phyloP scores from a whole-genome alignment of 2,888 invertebrate species.

The Zygogramma bicolorata region DNA sequence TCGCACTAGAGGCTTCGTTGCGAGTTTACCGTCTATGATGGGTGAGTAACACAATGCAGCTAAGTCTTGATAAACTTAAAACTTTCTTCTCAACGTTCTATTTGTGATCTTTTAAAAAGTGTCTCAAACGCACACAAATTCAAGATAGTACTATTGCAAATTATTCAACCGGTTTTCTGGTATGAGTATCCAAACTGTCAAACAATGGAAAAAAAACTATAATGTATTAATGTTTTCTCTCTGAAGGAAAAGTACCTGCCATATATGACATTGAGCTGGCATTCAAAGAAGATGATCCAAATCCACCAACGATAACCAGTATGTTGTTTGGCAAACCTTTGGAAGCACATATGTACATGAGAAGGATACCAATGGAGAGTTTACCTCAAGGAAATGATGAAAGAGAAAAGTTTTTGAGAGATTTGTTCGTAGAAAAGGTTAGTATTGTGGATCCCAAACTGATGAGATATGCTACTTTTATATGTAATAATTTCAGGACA shows the following conservation, averaged over 20 bases:
- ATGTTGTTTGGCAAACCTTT: conserved; percentile 80
- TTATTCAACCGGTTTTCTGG: no score
- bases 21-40: conserved; percentile 85
- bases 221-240: background rate
- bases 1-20: conserved; percentile 94
- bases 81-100: background rate
- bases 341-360: conserved; percentile 81
- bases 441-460: conserved; percentile 15
- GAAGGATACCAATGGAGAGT: conserved; percentile 83
- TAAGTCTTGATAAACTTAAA: no score
- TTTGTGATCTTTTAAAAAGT: no score
- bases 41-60: no score
- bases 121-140: no score
- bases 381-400: conserved; percentile 82
- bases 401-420: conserved; percentile 85
- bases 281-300: conserved; percentile 75
- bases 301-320: conserved; percentile 83
- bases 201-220: no score
- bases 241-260: conserved; percentile 75
- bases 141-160: no score
- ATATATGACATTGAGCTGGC: conserved; percentile 87
- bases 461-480: background rate
- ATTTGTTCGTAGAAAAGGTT: conserved; percentile 86
- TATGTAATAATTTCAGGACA: conserved; percentile 69
- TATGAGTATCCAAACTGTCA: no score